Evolutionary conservation across 2,888 invertebrate genomes (phyloP).

Genomic region (Gastracanthus pulcherrimus): DNA sequence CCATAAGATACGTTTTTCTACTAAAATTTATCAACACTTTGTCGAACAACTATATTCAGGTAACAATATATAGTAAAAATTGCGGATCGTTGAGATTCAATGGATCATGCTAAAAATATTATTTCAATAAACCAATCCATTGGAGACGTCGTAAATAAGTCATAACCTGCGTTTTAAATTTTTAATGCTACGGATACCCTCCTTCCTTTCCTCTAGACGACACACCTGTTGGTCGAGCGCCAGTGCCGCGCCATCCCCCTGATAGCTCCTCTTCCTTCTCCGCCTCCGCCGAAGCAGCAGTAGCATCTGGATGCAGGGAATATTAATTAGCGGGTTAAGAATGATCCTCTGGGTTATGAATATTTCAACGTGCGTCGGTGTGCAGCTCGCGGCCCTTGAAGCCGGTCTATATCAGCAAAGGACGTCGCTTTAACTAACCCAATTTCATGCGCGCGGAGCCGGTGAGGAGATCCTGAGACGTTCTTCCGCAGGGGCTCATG

Average conservation of each 20-base stretch:
- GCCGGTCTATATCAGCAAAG: neutral
- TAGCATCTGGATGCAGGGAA: constrained; percentile 67
- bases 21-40: no score
- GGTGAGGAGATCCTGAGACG: neutral
- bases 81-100: no score
- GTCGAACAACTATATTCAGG: no score
- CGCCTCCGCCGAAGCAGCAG: constrained; percentile 23
- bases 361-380: constrained; percentile 65
- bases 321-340: constrained; percentile 71
- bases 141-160: no score
- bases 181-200: no score
- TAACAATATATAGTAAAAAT: no score
- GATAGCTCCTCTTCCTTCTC: constrained; percentile 45
- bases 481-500: neutral
- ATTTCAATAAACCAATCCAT: no score
- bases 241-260: neutral
- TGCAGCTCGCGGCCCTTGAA: neutral
- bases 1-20: no score
- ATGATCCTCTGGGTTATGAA: constrained; percentile 70
- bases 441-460: neutral
- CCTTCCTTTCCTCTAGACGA: no score
- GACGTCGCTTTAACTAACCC: constrained; percentile 6
- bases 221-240: constrained; percentile 42
- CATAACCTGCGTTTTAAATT: no score
- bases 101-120: no score